phyloP scores from a whole-genome alignment of 1,140 invertebrate species.

The Penaeus indicus region DNA sequence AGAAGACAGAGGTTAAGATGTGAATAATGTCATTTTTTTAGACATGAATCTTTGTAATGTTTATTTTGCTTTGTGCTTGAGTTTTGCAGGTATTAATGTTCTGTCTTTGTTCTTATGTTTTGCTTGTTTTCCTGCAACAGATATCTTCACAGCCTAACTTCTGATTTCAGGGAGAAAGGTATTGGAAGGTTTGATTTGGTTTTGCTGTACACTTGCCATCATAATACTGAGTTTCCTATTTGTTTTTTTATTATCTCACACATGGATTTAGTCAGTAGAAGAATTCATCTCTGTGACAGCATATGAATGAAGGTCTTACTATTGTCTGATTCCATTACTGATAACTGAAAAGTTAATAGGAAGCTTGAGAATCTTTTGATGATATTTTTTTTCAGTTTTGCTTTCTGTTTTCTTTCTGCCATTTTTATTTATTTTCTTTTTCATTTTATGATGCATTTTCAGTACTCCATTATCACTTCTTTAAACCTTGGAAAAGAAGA shows the following conservation, averaged over 20 bases:
- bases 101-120: conserved; percentile 9
- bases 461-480: conserved; percentile 5
- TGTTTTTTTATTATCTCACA: too few relatives aligned
- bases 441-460: not conserved
- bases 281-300: too few relatives aligned
- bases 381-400: not conserved
- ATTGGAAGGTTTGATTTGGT: conserved; percentile 17
- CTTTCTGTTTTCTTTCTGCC: not conserved
- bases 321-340: too few relatives aligned
- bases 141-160: conserved; percentile 37
- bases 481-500: conserved; percentile 39
- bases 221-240: too few relatives aligned
- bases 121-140: conserved; percentile 28
- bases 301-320: too few relatives aligned
- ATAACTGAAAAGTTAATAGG: too few relatives aligned
- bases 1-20: too few relatives aligned
- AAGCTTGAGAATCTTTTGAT: too few relatives aligned
- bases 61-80: conserved; percentile 4
- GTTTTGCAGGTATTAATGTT: not conserved
- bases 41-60: not conserved
- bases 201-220: too few relatives aligned
- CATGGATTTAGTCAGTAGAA: too few relatives aligned
- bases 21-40: too few relatives aligned
- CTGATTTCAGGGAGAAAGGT: conserved; percentile 16
- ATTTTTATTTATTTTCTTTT: conserved; percentile 4